A percentile compares a stretch with the other conserved stretches of the same genome.
Evolutionary conservation across 2,113 vertebrate genomes (phyloP).

Genomic region (Dicerorhinus sumatrensis): DNA sequence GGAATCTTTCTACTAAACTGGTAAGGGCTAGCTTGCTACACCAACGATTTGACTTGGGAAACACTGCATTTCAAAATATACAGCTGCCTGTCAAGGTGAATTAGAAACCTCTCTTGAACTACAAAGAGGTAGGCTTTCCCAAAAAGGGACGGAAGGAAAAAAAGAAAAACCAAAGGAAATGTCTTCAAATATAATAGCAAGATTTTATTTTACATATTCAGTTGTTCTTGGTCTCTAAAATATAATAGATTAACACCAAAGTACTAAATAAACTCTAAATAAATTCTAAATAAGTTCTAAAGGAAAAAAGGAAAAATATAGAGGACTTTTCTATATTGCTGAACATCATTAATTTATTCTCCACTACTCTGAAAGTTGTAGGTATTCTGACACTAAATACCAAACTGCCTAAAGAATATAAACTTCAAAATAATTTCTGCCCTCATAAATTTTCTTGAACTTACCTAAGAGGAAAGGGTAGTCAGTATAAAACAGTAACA

Average conservation of each 20-base stretch:
- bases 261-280: not conserved
- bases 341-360: not conserved
- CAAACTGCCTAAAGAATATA: slow-evolving; percentile 38
- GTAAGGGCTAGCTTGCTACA: not conserved
- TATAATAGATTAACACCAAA: not conserved
- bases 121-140: not conserved
- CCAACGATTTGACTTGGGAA: not conserved
- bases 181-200: not conserved
- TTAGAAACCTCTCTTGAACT: not conserved
- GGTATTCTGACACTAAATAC: not conserved
- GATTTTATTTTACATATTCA: slow-evolving; percentile 1
- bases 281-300: not conserved
- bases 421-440: not conserved
- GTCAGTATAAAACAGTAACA: not conserved
- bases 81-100: not conserved
- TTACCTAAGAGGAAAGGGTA: not conserved
- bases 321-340: not conserved
- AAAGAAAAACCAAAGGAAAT: not conserved
- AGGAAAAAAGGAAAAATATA: not conserved
- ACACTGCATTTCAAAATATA: not conserved
- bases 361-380: not conserved
- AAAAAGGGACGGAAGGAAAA: not conserved
- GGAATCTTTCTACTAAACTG: slow-evolving; percentile 42
- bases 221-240: not conserved
- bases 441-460: not conserved